Evolutionary conservation across 2,113 vertebrate genomes (phyloP).

Genomic region (Turdus rufiventris): DNA sequence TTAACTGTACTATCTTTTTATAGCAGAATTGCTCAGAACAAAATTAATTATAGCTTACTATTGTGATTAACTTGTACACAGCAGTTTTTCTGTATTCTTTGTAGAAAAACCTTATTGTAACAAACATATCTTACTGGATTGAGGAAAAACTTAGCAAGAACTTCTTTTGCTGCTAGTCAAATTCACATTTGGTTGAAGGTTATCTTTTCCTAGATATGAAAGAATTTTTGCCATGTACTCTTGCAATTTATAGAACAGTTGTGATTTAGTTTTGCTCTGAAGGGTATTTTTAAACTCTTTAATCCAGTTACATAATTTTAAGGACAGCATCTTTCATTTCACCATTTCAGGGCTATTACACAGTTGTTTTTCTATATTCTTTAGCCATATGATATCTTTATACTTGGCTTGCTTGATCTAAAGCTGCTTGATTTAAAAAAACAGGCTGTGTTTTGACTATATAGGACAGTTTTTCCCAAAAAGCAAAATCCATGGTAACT

Average conservation of each 20-base stretch:
- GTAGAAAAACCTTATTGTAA: neutral
- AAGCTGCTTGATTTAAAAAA: slow-evolving; percentile 3
- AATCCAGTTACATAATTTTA: neutral
- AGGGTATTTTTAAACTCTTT: too few species aligned
- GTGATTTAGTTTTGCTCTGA: neutral
- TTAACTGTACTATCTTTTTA: neutral
- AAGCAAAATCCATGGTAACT: neutral
- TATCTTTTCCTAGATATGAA: neutral
- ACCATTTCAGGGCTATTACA: neutral
- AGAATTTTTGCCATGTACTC: neutral
- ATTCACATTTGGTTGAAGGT: neutral
- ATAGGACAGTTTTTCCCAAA: neutral
- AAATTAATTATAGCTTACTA: neutral
- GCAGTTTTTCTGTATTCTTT: neutral
- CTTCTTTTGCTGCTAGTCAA: neutral
- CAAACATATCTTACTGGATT: neutral
- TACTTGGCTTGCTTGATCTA: slow-evolving; percentile 2
- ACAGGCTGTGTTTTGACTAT: neutral
- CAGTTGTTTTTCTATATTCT: neutral
- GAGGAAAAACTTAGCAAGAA: neutral
- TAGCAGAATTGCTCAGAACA: neutral
- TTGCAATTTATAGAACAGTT: neutral
- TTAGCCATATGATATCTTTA: neutral
- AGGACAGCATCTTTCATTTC: neutral
- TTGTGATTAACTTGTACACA: neutral